Evolutionary conservation across 1,140 invertebrate species (phyloP).

Genomic region (Acyrthosiphon pisum): DNA sequence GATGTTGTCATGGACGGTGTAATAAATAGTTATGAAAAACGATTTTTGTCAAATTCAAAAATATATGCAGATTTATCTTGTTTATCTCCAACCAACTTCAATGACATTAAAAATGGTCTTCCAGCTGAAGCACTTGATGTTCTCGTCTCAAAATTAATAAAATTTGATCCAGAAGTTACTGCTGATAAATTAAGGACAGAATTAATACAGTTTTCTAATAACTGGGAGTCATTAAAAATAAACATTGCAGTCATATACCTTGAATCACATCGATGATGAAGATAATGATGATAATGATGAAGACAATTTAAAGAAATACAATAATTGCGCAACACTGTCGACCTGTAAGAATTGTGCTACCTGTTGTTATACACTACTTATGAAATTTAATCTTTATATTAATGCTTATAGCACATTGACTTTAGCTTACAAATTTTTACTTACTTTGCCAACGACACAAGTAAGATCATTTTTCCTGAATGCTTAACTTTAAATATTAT

Average conservation of each 20-base stretch:
- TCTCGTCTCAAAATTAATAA: neutral
- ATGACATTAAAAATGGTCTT: neutral
- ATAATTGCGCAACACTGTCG: neutral
- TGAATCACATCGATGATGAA: no score
- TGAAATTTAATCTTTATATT: neutral
- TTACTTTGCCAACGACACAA: neutral
- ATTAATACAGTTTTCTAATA: constrained; percentile 1
- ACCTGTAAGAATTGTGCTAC: neutral
- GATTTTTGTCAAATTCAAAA: neutral
- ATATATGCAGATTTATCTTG: neutral
- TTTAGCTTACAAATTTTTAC: neutral
- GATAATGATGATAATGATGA: neutral
- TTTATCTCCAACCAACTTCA: neutral
- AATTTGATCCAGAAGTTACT: neutral
- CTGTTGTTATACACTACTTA: neutral
- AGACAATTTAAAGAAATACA: no score
- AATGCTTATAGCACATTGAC: neutral
- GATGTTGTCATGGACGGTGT: neutral
- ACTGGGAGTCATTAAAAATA: neutral
- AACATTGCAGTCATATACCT: neutral
- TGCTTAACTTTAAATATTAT: neutral
- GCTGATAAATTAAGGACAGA: neutral
- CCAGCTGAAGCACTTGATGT: neutral
- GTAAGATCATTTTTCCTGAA: neutral
- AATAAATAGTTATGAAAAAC: neutral